Conservation (phyloP, 2,797 vertebrate genomes). For the Sebastes nivosus region DNA sequence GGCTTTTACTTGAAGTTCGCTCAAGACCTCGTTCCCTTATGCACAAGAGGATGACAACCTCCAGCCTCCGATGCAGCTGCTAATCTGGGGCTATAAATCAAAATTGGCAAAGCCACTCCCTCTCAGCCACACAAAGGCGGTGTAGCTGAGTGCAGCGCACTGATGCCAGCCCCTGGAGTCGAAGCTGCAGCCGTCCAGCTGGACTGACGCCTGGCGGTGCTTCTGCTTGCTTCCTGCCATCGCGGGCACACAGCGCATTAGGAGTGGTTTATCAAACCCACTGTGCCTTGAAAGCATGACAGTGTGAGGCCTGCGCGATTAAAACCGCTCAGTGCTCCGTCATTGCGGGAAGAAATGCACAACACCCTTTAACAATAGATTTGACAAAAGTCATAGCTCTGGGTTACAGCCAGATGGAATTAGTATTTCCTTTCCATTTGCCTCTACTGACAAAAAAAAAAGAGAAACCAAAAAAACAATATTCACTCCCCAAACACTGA, state of each 20-base stretch:
- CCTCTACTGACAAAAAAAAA: background rate
- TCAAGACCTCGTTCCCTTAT: constrained; percentile 17
- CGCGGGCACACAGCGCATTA: constrained; percentile 53
- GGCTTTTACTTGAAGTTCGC: constrained; percentile 17
- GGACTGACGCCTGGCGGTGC: constrained; percentile 66
- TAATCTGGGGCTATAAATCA: constrained; percentile 70
- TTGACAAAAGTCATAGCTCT: constrained; percentile 74
- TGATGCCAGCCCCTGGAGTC: constrained; percentile 66
- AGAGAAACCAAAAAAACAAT: background rate
- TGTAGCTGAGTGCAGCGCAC: constrained; percentile 47
- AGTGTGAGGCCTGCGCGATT: constrained; percentile 68
- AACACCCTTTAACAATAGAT: constrained; percentile 66
- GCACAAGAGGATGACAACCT: constrained; percentile 55
- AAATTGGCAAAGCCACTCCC: constrained; percentile 57
- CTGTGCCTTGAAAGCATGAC: constrained; percentile 62
- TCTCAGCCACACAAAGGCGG: constrained; percentile 52
- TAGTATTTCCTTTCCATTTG: constrained; percentile 48
- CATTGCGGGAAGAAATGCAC: constrained; percentile 61
- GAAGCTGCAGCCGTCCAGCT: constrained; percentile 58
- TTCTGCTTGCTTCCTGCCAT: constrained; percentile 58
- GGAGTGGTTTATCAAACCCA: constrained; percentile 71
- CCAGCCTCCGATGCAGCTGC: constrained; percentile 59
- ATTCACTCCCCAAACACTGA: constrained; percentile 19
- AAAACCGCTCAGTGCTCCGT: constrained; percentile 63
- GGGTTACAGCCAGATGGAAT: constrained; percentile 66